These are phyloP conservation scores for Scomber scombrus DNA, from an alignment of 2,113 vertebrate genomes.

Conservation along the genomic window DNA sequence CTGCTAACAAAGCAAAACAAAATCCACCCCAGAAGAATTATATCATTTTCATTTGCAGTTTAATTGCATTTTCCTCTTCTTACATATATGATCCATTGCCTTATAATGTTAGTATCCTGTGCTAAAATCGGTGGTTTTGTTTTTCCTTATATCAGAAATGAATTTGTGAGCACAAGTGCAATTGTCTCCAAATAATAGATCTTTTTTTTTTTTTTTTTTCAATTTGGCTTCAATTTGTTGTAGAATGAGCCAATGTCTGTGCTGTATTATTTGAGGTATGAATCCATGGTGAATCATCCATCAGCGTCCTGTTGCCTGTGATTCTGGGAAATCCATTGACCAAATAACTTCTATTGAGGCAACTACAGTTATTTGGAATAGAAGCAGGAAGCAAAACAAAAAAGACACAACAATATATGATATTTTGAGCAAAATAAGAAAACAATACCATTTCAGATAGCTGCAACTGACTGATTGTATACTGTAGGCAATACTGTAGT, in stretches of 20 bases:
- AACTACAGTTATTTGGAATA: not conserved
- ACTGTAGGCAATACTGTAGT: not conserved
- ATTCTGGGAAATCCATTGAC: not conserved
- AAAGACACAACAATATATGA: not conserved
- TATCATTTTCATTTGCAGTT: conserved; percentile 3
- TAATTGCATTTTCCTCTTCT: conserved; percentile 15
- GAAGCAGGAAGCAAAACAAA: conserved; percentile 8
- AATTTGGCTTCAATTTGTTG: conserved; percentile 9
- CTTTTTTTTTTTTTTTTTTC: not conserved
- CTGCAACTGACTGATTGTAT: not conserved
- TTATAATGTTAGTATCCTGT: not conserved
- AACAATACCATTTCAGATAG: not conserved
- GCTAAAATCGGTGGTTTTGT: not conserved
- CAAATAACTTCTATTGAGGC: conserved; percentile 7
- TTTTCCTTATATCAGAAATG: not conserved
- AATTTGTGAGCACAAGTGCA: conserved; percentile 5
- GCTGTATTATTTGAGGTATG: not conserved
- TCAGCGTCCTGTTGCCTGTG: conserved; percentile 1
- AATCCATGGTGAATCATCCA: conserved; percentile 1
- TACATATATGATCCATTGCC: not conserved
- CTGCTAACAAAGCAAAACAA: not conserved
- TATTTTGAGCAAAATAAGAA: not conserved
- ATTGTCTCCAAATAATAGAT: not conserved
- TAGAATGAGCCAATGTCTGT: not conserved
- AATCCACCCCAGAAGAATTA: conserved; percentile 14